Evolutionary conservation across 1,140 invertebrate species (phyloP), one percentile per base, ranked within the genome.

Genomic region (Cotesia typhae): DNA sequence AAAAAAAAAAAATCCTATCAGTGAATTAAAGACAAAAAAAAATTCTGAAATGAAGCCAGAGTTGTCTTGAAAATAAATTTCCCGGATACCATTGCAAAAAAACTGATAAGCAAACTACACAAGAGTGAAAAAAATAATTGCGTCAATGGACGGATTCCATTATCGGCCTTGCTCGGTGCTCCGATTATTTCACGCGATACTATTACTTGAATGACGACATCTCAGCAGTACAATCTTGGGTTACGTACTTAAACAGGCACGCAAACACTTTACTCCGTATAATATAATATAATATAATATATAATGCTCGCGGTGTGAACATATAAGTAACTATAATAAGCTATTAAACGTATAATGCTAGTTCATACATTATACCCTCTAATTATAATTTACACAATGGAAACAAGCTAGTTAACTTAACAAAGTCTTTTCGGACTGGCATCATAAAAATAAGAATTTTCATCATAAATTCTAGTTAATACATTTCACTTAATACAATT

Each of bases 201-300:
- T 7, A 28, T 70, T 59, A 47, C 57, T 47, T 69, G 47, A 70
- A 70, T 51, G 37, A 61, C 68, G 59, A 61, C 68, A 70, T 70
- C 41, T 41, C 41, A 61, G 47, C n/a, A 59, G 20, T 60, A 51
- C 20, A 68, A 28, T 5, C 65, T 57, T 12, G 52, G 53, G 35
- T 68, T 68, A 59, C 67, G 67, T 68, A 69, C 35, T 69, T 68
- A 53, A 59, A n/a, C 35, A 51, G 41, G 53, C 38, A 60, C 57
- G 55, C 55, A 36, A 9, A 55, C 28, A 57, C 20, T 14, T 55
- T 14, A 57, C 66, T 57, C n/a, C 28, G 41, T 20, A 47, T 53
- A 38, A 17, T 12, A 20, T 20, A 28, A 37, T 17, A 47, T 7
- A 52, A 66, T 47, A 66, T 4, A 51, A 66, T 2, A 67, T 1